Conservation (phyloP, 2,797 vertebrate species). For the Naso thynnoides region DNA sequence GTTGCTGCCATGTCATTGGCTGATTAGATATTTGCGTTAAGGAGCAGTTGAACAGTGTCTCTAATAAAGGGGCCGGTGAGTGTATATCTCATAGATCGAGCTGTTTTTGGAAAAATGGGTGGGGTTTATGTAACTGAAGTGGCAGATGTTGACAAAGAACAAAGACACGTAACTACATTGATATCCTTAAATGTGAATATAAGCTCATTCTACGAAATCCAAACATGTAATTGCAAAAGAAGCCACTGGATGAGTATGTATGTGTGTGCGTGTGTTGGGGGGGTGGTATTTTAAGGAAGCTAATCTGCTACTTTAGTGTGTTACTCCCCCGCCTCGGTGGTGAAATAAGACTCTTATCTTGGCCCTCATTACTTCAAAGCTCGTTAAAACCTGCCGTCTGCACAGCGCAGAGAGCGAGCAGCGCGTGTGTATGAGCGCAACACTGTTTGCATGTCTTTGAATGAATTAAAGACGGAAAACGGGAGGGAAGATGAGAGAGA, state of each 20-base stretch:
- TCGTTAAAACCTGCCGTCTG: slow-evolving; percentile 56
- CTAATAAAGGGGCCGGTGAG: too few species aligned
- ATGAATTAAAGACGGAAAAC: slow-evolving; percentile 22
- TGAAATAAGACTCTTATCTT: slow-evolving; percentile 71
- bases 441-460: slow-evolving; percentile 23
- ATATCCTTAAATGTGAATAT: not conserved
- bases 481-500: not conserved
- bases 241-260: not conserved
- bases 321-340: not conserved
- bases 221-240: slow-evolving; percentile 3
- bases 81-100: too few species aligned
- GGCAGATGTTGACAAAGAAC: too few species aligned
- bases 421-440: not conserved
- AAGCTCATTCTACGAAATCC: slow-evolving; percentile 1
- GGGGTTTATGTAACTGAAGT: too few species aligned
- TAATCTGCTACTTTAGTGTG: slow-evolving; percentile 25
- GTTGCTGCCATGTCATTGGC: too few species aligned
- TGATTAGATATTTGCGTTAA: too few species aligned
- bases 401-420: slow-evolving; percentile 24
- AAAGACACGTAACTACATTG: too few species aligned
- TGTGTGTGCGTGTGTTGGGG: not conserved
- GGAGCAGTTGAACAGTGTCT: too few species aligned
- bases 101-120: too few species aligned
- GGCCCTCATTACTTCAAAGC: slow-evolving; percentile 58
- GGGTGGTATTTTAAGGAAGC: slow-evolving; percentile 14